Percentiles rank a stretch among this genome's conserved stretches.
Evolutionary conservation across 2,888 invertebrate species (phyloP).

Genomic region (Calameuta idolon): DNA sequence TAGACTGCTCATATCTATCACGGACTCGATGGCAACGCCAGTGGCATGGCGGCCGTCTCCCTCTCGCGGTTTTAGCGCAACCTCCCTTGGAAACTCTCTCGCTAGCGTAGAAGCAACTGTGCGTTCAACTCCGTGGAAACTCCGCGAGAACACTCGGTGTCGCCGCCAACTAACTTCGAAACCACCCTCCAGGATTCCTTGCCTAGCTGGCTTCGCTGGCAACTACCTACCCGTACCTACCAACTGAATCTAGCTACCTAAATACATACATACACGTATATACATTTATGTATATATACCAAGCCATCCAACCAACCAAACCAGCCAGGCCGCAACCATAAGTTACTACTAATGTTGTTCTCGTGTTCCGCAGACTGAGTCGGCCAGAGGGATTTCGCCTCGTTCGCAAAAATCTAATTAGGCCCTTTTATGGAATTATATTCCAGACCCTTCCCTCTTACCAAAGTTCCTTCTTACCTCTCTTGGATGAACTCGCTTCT

Average conservation of each 20-base stretch:
- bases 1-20: slow-evolving; percentile 46
- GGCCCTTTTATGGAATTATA: slow-evolving; percentile 32
- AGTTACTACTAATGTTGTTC: slow-evolving; percentile 66
- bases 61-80: slow-evolving; percentile 45
- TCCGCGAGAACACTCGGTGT: slow-evolving; percentile 56
- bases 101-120: slow-evolving; percentile 24
- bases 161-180: slow-evolving; percentile 60
- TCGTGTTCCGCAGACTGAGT: slow-evolving; percentile 54
- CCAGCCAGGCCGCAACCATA: slow-evolving; percentile 59
- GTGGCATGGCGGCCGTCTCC: slow-evolving; percentile 13
- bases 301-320: slow-evolving; percentile 20
- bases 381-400: slow-evolving; percentile 34
- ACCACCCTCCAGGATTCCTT: slow-evolving; percentile 38
- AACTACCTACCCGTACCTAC: slow-evolving; percentile 35
- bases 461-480: not conserved
- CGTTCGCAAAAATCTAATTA: slow-evolving; percentile 42
- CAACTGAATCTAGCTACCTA: not conserved
- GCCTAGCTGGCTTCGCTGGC: slow-evolving; percentile 41
- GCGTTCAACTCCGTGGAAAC: slow-evolving; percentile 43
- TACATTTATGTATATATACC: not conserved
- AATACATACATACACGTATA: not conserved
- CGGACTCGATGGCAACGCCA: slow-evolving; percentile 8
- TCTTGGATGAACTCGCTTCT: not conserved
- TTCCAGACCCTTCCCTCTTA: slow-evolving; percentile 4
- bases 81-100: slow-evolving; percentile 40